Conservation (phyloP, 2,888 invertebrate genomes). For the Myathropa florea region DNA sequence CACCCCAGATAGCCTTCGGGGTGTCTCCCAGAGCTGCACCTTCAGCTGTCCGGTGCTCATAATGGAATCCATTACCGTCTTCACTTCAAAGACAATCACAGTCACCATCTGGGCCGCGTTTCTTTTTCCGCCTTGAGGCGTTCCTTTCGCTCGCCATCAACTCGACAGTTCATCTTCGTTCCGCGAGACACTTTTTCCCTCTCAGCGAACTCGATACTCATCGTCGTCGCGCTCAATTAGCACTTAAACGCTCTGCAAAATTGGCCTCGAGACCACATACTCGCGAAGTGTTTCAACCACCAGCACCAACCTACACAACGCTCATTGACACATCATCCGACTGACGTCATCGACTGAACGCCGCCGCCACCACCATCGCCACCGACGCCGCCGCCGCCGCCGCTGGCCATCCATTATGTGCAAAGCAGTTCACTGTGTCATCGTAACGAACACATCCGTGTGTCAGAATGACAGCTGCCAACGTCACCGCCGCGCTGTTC, state of each 20-base stretch:
- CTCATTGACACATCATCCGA: constrained; percentile 21
- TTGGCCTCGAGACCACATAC: constrained; percentile 33
- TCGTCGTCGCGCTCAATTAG: constrained; percentile 26
- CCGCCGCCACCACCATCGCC: background rate
- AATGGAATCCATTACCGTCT: background rate
- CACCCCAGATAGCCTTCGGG: background rate
- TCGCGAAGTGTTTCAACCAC: background rate
- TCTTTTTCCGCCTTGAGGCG: background rate
- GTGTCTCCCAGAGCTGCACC: background rate
- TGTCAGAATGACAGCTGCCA: background rate
- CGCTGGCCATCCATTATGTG: background rate
- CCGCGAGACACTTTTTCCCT: background rate
- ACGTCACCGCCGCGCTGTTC: background rate
- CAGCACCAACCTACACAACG: constrained; percentile 7
- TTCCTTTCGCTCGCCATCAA: background rate
- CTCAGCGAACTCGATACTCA: background rate
- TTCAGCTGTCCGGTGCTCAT: background rate
- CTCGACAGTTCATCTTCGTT: background rate
- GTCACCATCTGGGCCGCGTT: background rate
- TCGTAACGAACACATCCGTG: constrained; percentile 19
- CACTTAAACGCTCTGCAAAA: constrained; percentile 33
- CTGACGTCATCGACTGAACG: constrained; percentile 45
- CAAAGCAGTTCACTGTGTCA: constrained; percentile 1
- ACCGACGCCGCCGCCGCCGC: background rate
- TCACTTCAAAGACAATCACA: background rate